Conservation (phyloP, 2,797 vertebrate species). For the Oryzias dopingdopingensis region DNA sequence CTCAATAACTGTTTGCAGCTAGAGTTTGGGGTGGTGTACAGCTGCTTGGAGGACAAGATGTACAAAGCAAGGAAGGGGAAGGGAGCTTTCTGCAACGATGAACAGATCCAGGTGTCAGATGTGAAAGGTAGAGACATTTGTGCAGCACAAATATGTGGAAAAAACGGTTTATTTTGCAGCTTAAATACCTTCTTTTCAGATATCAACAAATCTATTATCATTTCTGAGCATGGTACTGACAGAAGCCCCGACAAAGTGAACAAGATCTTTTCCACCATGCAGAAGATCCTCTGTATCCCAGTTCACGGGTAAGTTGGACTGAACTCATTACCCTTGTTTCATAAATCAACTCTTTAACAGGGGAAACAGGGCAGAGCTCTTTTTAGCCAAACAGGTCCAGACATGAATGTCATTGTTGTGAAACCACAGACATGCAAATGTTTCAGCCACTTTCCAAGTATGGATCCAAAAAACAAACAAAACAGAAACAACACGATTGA, state of each 20-base stretch:
- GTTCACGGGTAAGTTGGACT: conserved; percentile 83
- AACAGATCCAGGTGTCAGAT: conserved; percentile 84
- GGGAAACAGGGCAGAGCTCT: too few species aligned
- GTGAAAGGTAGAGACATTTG: conserved; percentile 73
- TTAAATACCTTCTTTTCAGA: conserved; percentile 72
- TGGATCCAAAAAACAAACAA: too few species aligned
- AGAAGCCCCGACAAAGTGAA: conserved; percentile 81
- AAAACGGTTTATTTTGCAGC: neutral
- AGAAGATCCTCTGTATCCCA: conserved; percentile 89
- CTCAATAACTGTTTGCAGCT: conserved; percentile 67
- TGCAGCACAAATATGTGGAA: neutral
- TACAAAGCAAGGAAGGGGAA: conserved; percentile 88
- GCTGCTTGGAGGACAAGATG: conserved; percentile 96
- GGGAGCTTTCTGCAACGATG: conserved; percentile 91
- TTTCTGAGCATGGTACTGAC: conserved; percentile 89
- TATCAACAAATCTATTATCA: conserved; percentile 88
- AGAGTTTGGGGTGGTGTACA: conserved; percentile 95
- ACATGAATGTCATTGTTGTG: too few species aligned
- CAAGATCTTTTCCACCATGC: conserved; percentile 90
- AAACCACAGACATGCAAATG: too few species aligned
- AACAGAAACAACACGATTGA: too few species aligned
- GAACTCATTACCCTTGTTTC: neutral
- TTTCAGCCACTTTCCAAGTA: too few species aligned
- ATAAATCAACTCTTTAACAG: too few species aligned
- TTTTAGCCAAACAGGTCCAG: too few species aligned